Base-by-base conservation (phyloP, 2,797 vertebrate genomes). In the Taenioides sp. region DNA sequence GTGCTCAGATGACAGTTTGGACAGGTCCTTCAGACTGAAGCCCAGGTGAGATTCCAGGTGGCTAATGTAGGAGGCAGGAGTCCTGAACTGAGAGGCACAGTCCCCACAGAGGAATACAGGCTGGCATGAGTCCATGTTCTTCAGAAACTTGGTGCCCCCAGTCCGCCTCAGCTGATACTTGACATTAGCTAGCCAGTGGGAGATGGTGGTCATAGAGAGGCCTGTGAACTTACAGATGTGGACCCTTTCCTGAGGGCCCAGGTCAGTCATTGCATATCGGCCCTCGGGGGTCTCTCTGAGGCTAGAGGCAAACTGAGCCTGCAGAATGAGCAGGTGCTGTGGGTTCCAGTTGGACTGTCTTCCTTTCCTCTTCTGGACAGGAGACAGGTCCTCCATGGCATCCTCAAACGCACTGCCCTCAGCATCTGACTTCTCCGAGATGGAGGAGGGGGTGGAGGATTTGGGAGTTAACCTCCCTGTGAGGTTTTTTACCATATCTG, bases 41-140 rank as follows among this genome's bases (percentile, higher is more conserved):
- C 98, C 98, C 93, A 99, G 90, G 92, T 99, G 98, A 88, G 96
- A 96, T 94, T 99, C 98, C 94, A 99, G 96, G 93, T 99, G 98
- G 94, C 89, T 91, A 92, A 99, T 96, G 86, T 99, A 99, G 22
- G 96, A 94, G 88, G 96, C 95, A 90, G 98, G 96, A 97, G 97
- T 99, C 96, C 97, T 97, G 95, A 98, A 99, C 93, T 99, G 98
- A 93, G 97, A 99, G 93, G 98, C 97, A 95, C 98, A 99, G 94
- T 99, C 98, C 86, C 97, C 96, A 93, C 98, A 99, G 91, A 99
- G 96, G 94, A 99, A 99, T 92, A 99, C 96, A 71, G 98, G 98
- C 89, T 99, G 98, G 86, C 98, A 98, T 22, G 97, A 98, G 94
- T 99, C 98, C 85, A 99, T 96, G 93, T 99, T 99, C 95, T 99